Evolutionary conservation across 2,888 invertebrate genomes (phyloP).

Genomic region (Cryptocephalus primarius): DNA sequence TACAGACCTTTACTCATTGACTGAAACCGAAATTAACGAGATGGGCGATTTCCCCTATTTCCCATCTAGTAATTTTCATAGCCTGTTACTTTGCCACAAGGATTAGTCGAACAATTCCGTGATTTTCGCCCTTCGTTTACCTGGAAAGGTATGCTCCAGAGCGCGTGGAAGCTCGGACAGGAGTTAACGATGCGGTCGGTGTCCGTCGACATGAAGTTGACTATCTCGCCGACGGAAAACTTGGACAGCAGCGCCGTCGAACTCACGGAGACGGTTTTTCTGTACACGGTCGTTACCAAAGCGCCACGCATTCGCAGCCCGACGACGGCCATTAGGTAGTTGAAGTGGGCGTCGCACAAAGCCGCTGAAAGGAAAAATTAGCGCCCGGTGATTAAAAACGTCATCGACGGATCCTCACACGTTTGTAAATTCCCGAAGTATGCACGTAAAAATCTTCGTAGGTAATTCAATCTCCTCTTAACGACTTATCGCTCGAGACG

Average conservation of each 20-base stretch:
- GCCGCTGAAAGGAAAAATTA: slow-evolving; percentile 44
- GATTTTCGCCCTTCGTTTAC: slow-evolving; percentile 33
- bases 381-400: no score
- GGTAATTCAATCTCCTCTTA: no score
- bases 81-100: no score
- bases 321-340: slow-evolving; percentile 74
- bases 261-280: slow-evolving; percentile 48
- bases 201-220: slow-evolving; percentile 96
- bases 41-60: no score
- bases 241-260: slow-evolving; percentile 29
- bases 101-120: no score
- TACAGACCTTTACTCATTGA: no score
- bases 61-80: no score
- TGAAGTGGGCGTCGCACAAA: slow-evolving; percentile 78
- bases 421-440: no score
- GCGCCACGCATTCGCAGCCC: slow-evolving; percentile 80
- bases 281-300: slow-evolving; percentile 71
- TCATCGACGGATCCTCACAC: no score
- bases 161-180: slow-evolving; percentile 89
- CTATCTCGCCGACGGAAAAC: slow-evolving; percentile 71
- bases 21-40: no score
- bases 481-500: no score
- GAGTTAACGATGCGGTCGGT: slow-evolving; percentile 91
- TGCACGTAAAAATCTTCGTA: neutral
- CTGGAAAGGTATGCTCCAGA: slow-evolving; percentile 95